Base-by-base conservation (phyloP, 35 echinoderm and acorn worm species). In the Amphiura filiformis region DNA sequence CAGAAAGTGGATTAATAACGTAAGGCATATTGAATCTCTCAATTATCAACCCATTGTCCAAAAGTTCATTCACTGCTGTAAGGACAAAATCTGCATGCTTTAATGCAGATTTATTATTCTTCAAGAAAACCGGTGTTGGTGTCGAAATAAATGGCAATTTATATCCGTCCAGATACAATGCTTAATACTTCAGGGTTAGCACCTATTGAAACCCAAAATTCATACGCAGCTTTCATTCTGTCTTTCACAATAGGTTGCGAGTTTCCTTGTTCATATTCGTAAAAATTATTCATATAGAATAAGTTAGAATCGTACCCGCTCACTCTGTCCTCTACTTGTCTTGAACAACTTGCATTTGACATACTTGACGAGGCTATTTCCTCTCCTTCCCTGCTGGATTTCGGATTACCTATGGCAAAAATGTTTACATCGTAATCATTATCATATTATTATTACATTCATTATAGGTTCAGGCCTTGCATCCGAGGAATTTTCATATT, bases 1-100 rank as follows among this genome's bases (percentile, higher is more conserved):
- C 89, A 34, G 81, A 44, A 30, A 91, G 76, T 13, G 89, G 81
- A 38, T 84, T 78, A 23, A 91, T 56, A 78, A 77, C 65, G 49
- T 38, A 77, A 23, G 88, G 88, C 13, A 57, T 12, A 49, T 28
- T 14, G 30, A 26, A 37, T 49, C 41, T 49, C 28, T 85, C 83
- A 11, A 75, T n/a, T 22, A 85, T 36, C 3, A 85, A 31, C 17
- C 65, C 37, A 11, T 85, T 85, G 31, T 65, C 36, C 0, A 85
- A 4, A 57, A 85, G 52, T 31, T 85, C 57, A 3, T 57, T 37
- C 36, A 85, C 31, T 35, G 83, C 83, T 2, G 26, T 40, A 12
- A 35, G 2, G 1, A 85, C 83, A 52, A 85, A 85, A 20, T 65
- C 49, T 22, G 57, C 13, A 75, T 85, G 30, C 0, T 61, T 23